These are phyloP conservation scores for Denticeps clupeoides DNA, from an alignment of 2,797 vertebrate species.

Conservation along the genomic window DNA sequence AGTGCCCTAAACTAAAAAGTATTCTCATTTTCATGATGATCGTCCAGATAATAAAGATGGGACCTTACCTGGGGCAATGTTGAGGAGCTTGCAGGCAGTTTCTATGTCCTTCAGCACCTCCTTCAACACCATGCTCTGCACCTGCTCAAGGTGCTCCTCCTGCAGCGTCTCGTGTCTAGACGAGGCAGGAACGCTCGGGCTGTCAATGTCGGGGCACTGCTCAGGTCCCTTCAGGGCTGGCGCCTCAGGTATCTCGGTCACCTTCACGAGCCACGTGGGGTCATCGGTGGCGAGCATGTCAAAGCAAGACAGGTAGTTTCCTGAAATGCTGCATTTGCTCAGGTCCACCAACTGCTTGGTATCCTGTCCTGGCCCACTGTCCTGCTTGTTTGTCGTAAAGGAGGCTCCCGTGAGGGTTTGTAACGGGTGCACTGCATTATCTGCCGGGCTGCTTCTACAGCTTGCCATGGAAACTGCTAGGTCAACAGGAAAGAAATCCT, in stretches of 20 bases:
- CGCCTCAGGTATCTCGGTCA: constrained; percentile 50
- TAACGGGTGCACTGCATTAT: constrained; percentile 40
- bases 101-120: constrained; percentile 98
- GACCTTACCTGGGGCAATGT: constrained; percentile 80
- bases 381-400: background rate
- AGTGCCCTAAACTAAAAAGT: too few relatives aligned
- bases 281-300: constrained; percentile 81
- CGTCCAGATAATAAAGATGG: too few relatives aligned
- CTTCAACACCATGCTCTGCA: constrained; percentile 94
- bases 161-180: constrained; percentile 47
- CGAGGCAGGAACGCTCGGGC: background rate
- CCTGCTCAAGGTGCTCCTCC: constrained; percentile 88
- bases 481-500: constrained; percentile 7
- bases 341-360: constrained; percentile 54
- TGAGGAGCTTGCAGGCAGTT: constrained; percentile 92
- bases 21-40: too few relatives aligned
- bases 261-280: constrained; percentile 64
- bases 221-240: constrained; percentile 57
- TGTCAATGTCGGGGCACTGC: constrained; percentile 62
- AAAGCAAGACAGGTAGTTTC: constrained; percentile 81
- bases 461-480: constrained; percentile 67
- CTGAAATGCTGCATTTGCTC: constrained; percentile 61
- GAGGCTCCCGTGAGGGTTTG: constrained; percentile 58
- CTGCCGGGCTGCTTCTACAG: constrained; percentile 54
- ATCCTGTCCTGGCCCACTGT: constrained; percentile 57